Base-by-base conservation (phyloP, 2,113 vertebrate genomes). In the Serinus canaria region DNA sequence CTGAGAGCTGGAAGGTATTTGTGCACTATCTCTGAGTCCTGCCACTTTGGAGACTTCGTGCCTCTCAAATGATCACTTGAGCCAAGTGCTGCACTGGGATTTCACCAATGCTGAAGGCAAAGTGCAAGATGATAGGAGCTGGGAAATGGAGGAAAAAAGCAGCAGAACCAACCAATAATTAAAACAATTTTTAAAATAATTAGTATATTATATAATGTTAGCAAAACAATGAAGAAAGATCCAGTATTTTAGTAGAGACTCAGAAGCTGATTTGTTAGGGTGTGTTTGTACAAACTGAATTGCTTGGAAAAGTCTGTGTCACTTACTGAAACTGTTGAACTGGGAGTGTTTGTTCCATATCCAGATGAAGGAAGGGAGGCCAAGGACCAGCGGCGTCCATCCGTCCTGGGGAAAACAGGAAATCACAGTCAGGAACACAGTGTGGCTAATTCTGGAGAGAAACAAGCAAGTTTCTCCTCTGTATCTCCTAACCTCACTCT, bases 271-370 rank as follows among this genome's bases (percentile, higher is more conserved):
- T 89, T 95, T 93, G 96, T 97, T 96, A 96, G 94, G 84, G 82
- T 84, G 92, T 81, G 28, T 79, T 83, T 84, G 74, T 90, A 91
- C 58, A 85, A 89, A 94, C 60, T 68, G 79, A 88, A 95, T 50
- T 81, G 82, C 80, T 90, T 86, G 72, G 47, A 92, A 76, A 92
- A 91, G 83, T 87, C 31, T 89, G 60, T 75, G 33, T 22, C 94
- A 98, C 98, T 98, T 98, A 99, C 99, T 84, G 99, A 99, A 96
- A 99, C 99, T 27, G 99, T 99, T 77, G 99, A 99, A 95, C 99
- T 99, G 93, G 99, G 99, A 69, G 99, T 99, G 98, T 99, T 99
- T 95, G 99, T 99, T 96, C 99, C 99, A 97, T 99, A 99, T 31
- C 99, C 99, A 55, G 99, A 99, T 3, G 99, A 99, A 31, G 99